phyloP scores from a whole-genome alignment of 2,888 invertebrate species.

The Xestia c-nigrum region DNA sequence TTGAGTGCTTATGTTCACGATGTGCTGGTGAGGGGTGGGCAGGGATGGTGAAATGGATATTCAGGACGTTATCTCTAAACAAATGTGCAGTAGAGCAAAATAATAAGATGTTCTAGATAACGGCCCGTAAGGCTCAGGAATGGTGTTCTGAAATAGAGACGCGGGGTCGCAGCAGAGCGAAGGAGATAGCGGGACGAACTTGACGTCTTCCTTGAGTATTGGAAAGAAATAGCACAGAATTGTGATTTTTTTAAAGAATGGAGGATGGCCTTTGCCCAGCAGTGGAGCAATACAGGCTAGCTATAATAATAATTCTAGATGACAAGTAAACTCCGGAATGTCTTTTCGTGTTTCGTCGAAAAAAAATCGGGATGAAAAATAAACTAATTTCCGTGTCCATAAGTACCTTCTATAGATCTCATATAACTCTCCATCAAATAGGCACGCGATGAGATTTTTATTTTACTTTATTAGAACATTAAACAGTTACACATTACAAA shows the following conservation, averaged over 20 bases:
- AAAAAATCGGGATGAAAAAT: too few species aligned
- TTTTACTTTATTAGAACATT: too few species aligned
- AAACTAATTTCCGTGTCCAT: too few species aligned
- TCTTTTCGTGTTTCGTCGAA: too few species aligned
- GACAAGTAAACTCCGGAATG: not conserved
- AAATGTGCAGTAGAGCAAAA: not conserved
- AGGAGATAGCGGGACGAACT: too few species aligned
- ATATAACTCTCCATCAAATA: too few species aligned
- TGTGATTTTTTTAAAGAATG: not conserved
- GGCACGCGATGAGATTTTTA: too few species aligned
- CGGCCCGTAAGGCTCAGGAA: too few species aligned
- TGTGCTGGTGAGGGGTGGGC: not conserved
- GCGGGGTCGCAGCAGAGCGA: too few species aligned
- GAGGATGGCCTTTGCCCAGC: not conserved
- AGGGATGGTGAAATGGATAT: not conserved
- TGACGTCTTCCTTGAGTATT: not conserved
- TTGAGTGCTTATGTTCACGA: conserved; percentile 32
- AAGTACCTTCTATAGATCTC: too few species aligned
- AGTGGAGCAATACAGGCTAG: not conserved
- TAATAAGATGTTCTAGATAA: not conserved
- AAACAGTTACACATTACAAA: too few species aligned
- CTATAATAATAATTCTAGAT: not conserved
- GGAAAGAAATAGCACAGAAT: not conserved
- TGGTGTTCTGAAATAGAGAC: too few species aligned
- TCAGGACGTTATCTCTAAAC: not conserved